A percentile compares a stretch with the other conserved stretches of the same genome.
Conservation (phyloP, 2,888 invertebrate species). For the Eutolmus rufibarbis region DNA sequence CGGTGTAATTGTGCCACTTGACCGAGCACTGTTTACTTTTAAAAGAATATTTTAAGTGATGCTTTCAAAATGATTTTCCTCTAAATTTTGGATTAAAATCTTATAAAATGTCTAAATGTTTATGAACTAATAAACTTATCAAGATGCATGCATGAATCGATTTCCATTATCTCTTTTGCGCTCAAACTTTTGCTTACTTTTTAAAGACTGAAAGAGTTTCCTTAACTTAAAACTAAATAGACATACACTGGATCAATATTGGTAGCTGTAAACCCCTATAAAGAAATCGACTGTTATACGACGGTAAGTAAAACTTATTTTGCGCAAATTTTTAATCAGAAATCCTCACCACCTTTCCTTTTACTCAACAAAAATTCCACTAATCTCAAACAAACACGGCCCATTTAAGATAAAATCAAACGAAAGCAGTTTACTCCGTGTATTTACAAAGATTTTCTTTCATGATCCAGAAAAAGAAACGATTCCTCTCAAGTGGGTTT, state of each 20-base stretch:
- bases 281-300: constrained; percentile 87
- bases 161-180: too few species aligned
- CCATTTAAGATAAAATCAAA: not conserved
- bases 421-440: not conserved
- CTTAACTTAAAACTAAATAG: constrained; percentile 72
- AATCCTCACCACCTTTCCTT: not conserved
- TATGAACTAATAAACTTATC: too few species aligned
- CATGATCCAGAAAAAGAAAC: not conserved
- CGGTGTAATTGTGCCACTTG: not conserved
- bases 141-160: too few species aligned
- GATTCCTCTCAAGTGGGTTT: not conserved
- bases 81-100: too few species aligned
- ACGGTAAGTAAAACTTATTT: constrained; percentile 70
- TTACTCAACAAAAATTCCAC: not conserved
- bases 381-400: not conserved
- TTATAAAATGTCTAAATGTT: too few species aligned
- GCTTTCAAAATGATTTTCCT: too few species aligned
- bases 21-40: too few species aligned
- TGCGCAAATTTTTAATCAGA: not conserved
- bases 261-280: constrained; percentile 93
- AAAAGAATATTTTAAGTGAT: too few species aligned
- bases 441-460: not conserved
- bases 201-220: constrained; percentile 56
- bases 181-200: not conserved
- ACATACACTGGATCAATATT: constrained; percentile 93